Evolutionary conservation across 2,888 invertebrate species (phyloP), one percentile per base, ranked within the genome.

Genomic region (Eilema griseolum): DNA sequence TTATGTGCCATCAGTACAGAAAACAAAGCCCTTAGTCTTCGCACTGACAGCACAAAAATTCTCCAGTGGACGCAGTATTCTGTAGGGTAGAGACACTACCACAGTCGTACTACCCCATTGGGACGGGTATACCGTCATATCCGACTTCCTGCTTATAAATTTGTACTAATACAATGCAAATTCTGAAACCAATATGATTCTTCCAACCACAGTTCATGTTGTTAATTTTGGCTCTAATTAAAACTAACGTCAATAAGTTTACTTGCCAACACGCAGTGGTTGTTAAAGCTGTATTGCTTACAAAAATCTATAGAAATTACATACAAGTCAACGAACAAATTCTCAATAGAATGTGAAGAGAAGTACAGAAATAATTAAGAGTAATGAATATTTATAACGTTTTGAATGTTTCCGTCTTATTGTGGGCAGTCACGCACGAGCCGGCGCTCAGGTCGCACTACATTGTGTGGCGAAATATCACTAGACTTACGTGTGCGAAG

Each of bases 371-470:
- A 81, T 77, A 75, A 83, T 81, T 79, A 83, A 77, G 70, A 65
- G 66, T 82, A 74, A 76, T 79, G 82, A 83, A 82, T 82, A 82
- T 82, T 82, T 79, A 83, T 83, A 79, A 73, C 75, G 72, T 63
- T 71, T 75, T 62, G 75, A 82, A 83, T 83, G 82, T 82, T 83
- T 82, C 76, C 82, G 76, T 61, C 63, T 82, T 77, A 82, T 82
- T 82, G 84, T 82, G 56, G 73, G 74, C 52, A 74, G 82, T 82
- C 82, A 82, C 82, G 82, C 83, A 79, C 77, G 16, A 4, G 4
- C 41, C 4, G 16, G 12, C 33, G 33, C 33, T 12, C 59, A 31
- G 59, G 26, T 57, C 26, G 12, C 61, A 31, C 57, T 65, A 59
- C 52, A 60, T 71, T 73, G 61, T 68, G 59, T 61, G 63, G 74